phyloP scores from a whole-genome alignment of 2,888 invertebrate genomes.

The Trypoxylon attenuatum region DNA sequence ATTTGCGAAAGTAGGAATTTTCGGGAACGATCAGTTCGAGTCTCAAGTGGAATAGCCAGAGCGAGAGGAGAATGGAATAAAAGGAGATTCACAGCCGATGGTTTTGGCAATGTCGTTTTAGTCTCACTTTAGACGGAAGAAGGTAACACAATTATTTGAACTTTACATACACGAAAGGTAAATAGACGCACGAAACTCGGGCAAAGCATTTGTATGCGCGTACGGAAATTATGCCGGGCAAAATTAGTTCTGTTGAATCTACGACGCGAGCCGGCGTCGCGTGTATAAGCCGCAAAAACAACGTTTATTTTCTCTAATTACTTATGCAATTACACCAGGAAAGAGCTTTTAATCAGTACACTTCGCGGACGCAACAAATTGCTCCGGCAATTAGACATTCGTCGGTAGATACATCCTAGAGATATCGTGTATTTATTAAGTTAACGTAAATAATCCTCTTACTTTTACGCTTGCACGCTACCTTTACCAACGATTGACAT shows the following conservation, averaged over 20 bases:
- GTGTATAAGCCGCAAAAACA: slow-evolving; percentile 14
- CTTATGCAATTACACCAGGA: slow-evolving; percentile 21
- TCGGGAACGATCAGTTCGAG: too few relatives aligned
- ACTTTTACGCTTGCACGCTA: too few relatives aligned
- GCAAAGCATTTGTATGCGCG: background rate
- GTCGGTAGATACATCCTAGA: background rate
- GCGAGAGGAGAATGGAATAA: too few relatives aligned
- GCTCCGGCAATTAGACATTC: slow-evolving; percentile 13
- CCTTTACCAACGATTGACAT: too few relatives aligned
- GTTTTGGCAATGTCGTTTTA: too few relatives aligned
- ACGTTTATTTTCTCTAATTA: slow-evolving; percentile 31
- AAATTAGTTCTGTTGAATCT: slow-evolving; percentile 27
- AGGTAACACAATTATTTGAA: slow-evolving; percentile 6
- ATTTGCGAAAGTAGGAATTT: too few relatives aligned
- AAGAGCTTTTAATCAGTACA: slow-evolving; percentile 20
- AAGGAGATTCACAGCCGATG: too few relatives aligned
- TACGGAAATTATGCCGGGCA: slow-evolving; percentile 4
- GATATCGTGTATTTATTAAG: too few relatives aligned
- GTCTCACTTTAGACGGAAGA: too few relatives aligned
- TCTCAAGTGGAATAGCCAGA: too few relatives aligned
- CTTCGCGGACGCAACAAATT: slow-evolving; percentile 13
- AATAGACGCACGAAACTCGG: slow-evolving; percentile 1
- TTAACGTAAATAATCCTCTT: too few relatives aligned
- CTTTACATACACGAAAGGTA: background rate
- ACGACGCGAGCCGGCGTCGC: slow-evolving; percentile 1